These are phyloP conservation scores for Argopecten irradians DNA, from an alignment of 1,140 invertebrate species.

Conservation along the genomic window DNA sequence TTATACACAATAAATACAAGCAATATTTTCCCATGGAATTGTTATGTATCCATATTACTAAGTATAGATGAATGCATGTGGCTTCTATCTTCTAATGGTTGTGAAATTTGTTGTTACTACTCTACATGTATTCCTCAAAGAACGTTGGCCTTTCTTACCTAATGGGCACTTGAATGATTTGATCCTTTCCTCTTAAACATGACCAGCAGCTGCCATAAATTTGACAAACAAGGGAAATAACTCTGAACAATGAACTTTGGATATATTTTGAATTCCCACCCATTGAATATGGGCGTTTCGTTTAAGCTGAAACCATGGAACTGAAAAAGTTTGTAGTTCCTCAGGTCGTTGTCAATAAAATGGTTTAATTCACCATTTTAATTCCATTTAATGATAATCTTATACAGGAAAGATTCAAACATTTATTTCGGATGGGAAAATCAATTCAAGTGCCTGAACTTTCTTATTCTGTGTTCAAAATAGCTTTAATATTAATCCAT, in stretches of 20 bases:
- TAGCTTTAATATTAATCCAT: conserved; percentile 18
- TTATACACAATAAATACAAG: conserved; percentile 12
- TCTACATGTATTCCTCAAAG: neutral
- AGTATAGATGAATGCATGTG: neutral
- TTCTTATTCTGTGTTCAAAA: conserved; percentile 6
- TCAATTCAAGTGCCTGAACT: neutral
- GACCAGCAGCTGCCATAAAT: too few species aligned
- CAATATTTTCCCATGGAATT: neutral
- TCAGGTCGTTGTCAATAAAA: too few species aligned
- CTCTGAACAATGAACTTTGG: too few species aligned
- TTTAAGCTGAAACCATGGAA: too few species aligned
- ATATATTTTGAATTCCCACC: too few species aligned
- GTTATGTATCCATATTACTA: neutral
- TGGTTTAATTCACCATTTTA: too few species aligned
- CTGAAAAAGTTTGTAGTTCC: too few species aligned
- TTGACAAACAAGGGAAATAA: too few species aligned
- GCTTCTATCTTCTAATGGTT: neutral
- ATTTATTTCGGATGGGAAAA: neutral
- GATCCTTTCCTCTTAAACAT: neutral
- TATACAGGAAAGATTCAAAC: too few species aligned
- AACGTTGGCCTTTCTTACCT: neutral
- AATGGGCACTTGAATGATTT: neutral
- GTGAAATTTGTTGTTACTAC: conserved; percentile 2
- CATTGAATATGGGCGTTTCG: too few species aligned
- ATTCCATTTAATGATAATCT: too few species aligned